phyloP scores from a whole-genome alignment of 1,140 invertebrate species.

The Drosophila pruinosa region DNA sequence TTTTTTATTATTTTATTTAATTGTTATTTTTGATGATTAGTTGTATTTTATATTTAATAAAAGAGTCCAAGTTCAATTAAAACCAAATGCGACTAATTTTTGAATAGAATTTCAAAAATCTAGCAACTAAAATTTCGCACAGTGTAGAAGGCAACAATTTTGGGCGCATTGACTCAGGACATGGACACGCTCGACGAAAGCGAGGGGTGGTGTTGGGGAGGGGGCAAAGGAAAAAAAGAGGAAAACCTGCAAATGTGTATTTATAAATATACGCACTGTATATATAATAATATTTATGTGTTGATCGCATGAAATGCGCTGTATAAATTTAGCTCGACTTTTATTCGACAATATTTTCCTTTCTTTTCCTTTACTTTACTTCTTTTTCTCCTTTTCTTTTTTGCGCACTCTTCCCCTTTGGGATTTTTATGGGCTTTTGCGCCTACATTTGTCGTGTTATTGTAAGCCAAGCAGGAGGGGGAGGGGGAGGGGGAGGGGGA shows the following conservation, averaged over 20 bases:
- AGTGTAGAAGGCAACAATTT: conserved; percentile 13
- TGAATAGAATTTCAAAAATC: not conserved
- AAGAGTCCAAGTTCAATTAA: no score
- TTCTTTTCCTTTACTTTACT: conserved; percentile 32
- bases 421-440: conserved; percentile 45
- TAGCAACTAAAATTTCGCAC: no score
- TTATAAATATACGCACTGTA: conserved; percentile 42
- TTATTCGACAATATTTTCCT: conserved; percentile 54
- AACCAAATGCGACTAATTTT: no score
- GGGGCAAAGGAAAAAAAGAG: not conserved
- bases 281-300: conserved; percentile 78
- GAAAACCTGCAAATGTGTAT: conserved; percentile 40
- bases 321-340: conserved; percentile 70
- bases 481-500: not conserved
- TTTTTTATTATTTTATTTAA: no score
- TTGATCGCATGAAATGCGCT: conserved; percentile 77
- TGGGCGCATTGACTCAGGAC: conserved; percentile 18
- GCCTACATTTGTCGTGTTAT: conserved; percentile 28
- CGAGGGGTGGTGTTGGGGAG: not conserved
- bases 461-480: conserved; percentile 13
- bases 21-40: no score
- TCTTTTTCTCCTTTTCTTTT: conserved; percentile 1
- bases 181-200: not conserved
- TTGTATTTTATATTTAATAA: no score
- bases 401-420: conserved; percentile 3